Conservation (phyloP, 2,888 invertebrate genomes). For the Myopa testacea region DNA sequence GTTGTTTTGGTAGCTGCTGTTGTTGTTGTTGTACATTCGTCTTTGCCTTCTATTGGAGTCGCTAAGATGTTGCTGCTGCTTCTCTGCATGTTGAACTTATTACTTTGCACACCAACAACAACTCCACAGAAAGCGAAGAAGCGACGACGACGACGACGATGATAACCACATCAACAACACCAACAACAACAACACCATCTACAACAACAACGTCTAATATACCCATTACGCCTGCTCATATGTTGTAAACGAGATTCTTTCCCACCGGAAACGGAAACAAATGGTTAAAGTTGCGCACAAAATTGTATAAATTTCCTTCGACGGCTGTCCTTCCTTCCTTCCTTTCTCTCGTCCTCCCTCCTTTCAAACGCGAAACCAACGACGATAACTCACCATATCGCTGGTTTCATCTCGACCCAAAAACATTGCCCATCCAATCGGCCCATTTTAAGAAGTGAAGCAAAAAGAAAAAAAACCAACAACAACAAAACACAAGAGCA, state of each 20-base stretch:
- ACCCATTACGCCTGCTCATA: conserved; percentile 9
- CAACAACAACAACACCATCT: not conserved
- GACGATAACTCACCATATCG: not conserved
- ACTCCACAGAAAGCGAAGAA: not conserved
- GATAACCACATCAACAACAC: not conserved
- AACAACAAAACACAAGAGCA: no score
- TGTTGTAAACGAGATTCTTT: conserved; percentile 1
- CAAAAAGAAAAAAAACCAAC: no score
- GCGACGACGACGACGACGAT: no score
- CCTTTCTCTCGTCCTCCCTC: not conserved
- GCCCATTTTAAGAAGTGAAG: no score
- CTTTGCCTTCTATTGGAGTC: not conserved
- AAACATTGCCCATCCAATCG: no score
- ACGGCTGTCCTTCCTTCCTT: not conserved
- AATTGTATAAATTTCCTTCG: conserved; percentile 17
- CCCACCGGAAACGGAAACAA: conserved; percentile 27
- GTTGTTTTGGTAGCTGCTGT: not conserved
- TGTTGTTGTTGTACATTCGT: not conserved
- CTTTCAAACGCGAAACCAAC: not conserved
- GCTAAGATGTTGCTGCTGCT: not conserved
- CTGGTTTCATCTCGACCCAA: no score
- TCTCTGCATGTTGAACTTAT: conserved; percentile 12
- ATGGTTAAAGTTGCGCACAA: conserved; percentile 24
- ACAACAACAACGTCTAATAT: not conserved
- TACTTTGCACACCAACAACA: not conserved